phyloP scores from a whole-genome alignment of 2,113 vertebrate genomes.

The Acrocephalus arundinaceus region DNA sequence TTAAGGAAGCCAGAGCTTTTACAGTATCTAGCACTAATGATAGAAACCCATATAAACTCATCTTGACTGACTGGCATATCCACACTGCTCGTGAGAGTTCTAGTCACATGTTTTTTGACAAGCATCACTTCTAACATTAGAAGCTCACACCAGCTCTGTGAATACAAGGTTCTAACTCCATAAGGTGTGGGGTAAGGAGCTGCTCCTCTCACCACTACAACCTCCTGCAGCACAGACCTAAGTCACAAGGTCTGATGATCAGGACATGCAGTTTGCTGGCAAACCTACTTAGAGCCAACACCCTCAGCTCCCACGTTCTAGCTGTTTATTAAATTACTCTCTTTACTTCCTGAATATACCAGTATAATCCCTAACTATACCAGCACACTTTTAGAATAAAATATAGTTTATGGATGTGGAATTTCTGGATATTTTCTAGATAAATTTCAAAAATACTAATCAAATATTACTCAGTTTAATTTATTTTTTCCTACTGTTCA shows the following conservation, averaged over 20 bases:
- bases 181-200: not conserved
- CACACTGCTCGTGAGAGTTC: not conserved
- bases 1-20: not conserved
- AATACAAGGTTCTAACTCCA: not conserved
- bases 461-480: not conserved
- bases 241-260: not conserved
- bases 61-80: not conserved
- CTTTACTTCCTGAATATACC: not conserved
- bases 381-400: not conserved
- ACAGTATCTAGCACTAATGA: not conserved
- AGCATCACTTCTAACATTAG: not conserved
- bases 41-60: not conserved
- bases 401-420: not conserved
- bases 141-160: not conserved
- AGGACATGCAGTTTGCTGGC: not conserved
- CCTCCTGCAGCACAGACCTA: not conserved
- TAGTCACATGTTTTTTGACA: not conserved
- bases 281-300: not conserved
- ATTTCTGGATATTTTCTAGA: not conserved
- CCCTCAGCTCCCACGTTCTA: not conserved
- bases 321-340: not conserved
- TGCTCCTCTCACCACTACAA: not conserved
- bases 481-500: not conserved
- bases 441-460: not conserved
- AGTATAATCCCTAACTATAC: not conserved